phyloP scores from a whole-genome alignment of 2,888 invertebrate species.

The Thymelicus acteon region DNA sequence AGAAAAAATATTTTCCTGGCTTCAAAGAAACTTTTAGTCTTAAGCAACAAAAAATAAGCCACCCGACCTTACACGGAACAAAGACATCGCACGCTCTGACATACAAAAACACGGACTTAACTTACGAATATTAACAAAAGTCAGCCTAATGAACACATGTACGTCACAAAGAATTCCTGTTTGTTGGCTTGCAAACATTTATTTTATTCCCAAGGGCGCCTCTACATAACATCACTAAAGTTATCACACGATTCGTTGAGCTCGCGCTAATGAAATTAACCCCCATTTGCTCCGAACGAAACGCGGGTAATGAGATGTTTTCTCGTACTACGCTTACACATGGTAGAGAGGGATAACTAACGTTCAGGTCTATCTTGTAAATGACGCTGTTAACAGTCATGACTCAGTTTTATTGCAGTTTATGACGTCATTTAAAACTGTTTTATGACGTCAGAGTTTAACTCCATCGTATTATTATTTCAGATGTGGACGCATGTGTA shows the following conservation, averaged over 20 bases:
- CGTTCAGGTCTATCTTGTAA: slow-evolving; percentile 22
- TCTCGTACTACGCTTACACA: slow-evolving; percentile 62
- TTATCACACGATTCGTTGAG: slow-evolving; percentile 84
- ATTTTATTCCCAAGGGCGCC: slow-evolving; percentile 65
- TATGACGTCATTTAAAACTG: background rate
- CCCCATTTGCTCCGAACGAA: slow-evolving; percentile 71
- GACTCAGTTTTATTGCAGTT: slow-evolving; percentile 2
- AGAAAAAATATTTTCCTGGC: too few species aligned
- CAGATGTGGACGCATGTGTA: too few species aligned
- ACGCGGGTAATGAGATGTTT: slow-evolving; percentile 72
- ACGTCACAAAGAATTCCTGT: slow-evolving; percentile 55
- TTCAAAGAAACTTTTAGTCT: too few species aligned
- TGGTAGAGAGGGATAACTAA: slow-evolving; percentile 61
- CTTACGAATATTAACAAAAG: slow-evolving; percentile 38
- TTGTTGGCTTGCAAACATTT: slow-evolving; percentile 56
- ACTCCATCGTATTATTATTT: background rate
- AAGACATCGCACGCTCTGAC: too few species aligned
- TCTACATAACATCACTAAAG: slow-evolving; percentile 78
- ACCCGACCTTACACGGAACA: background rate
- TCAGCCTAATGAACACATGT: slow-evolving; percentile 59
- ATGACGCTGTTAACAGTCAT: background rate
- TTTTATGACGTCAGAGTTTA: slow-evolving; percentile 2
- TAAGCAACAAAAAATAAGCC: slow-evolving; percentile 26
- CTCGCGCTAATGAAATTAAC: slow-evolving; percentile 82
- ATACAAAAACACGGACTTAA: background rate